A percentile compares a stretch with the other conserved stretches of the same genome.
Conservation (phyloP, 1,140 invertebrate genomes). For the Drosophila auraria region DNA sequence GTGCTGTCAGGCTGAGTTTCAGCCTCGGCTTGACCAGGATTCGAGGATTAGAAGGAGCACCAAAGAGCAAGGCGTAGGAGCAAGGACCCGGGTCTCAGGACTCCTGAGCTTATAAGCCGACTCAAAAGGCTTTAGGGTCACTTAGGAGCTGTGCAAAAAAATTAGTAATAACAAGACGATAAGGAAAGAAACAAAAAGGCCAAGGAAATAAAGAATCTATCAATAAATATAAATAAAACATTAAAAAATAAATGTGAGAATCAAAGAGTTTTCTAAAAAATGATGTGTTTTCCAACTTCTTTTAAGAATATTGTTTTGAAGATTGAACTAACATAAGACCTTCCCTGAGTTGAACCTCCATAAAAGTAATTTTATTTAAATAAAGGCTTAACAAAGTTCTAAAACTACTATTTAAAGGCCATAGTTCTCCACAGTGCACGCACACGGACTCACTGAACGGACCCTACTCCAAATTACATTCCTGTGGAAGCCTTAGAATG, state of each 20-base stretch:
- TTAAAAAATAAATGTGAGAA: not conserved
- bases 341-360: not conserved
- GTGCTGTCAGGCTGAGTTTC: constrained; percentile 66
- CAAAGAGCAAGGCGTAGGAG: constrained; percentile 2
- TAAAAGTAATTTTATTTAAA: not conserved
- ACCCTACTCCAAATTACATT: constrained; percentile 5
- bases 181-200: too few relatives aligned
- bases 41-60: constrained; percentile 57
- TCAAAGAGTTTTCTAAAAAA: not conserved
- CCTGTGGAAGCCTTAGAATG: constrained; percentile 46
- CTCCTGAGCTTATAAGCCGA: constrained; percentile 64
- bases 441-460: constrained; percentile 5
- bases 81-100: constrained; percentile 32
- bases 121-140: constrained; percentile 51
- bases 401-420: not conserved
- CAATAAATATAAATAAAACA: too few relatives aligned
- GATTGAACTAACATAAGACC: not conserved
- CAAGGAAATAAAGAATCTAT: too few relatives aligned
- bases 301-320: not conserved
- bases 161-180: not conserved
- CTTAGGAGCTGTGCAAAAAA: constrained; percentile 2
- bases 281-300: too few relatives aligned
- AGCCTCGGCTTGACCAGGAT: constrained; percentile 26
- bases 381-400: not conserved
- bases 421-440: not conserved